Conservation (phyloP, 37 sponge, comb jelly and placozoan genomes). For the Mnemiopsis leidyi region DNA sequence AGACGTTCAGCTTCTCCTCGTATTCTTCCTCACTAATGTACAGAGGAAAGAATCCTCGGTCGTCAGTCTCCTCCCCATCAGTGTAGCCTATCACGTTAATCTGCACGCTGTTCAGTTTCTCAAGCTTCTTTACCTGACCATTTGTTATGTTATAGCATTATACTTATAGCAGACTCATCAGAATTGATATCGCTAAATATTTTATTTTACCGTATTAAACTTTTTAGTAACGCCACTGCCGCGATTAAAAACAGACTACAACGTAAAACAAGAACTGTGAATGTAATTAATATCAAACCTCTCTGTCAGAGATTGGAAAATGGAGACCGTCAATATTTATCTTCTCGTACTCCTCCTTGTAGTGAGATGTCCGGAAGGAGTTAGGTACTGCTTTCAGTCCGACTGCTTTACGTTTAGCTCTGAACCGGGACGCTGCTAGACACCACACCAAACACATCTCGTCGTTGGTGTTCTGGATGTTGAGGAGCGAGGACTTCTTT, state of each 20-base stretch:
- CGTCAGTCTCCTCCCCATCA: neutral
- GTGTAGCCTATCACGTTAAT: neutral
- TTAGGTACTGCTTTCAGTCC: too few relatives aligned
- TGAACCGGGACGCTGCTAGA: too few relatives aligned
- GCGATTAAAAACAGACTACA: too few relatives aligned
- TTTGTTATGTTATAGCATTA: too few relatives aligned
- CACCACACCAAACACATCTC: neutral
- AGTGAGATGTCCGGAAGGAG: too few relatives aligned
- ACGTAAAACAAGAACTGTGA: too few relatives aligned
- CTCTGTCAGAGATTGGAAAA: neutral
- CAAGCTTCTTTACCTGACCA: neutral
- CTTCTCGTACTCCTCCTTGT: neutral
- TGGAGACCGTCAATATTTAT: neutral
- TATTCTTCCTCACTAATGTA: neutral
- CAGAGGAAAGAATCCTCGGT: neutral
- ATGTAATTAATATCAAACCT: neutral
- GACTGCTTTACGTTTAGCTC: too few relatives aligned
- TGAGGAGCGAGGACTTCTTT: neutral
- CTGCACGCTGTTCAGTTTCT: neutral
- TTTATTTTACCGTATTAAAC: too few relatives aligned
- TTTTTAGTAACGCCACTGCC: too few relatives aligned
- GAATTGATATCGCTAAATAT: too few relatives aligned
- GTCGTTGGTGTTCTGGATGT: neutral
- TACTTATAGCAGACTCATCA: too few relatives aligned
- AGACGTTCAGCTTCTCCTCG: neutral